Percentiles rank a stretch among this genome's conserved stretches.
Evolutionary conservation across 2,113 vertebrate species (phyloP).

Genomic region (Sturnus vulgaris): DNA sequence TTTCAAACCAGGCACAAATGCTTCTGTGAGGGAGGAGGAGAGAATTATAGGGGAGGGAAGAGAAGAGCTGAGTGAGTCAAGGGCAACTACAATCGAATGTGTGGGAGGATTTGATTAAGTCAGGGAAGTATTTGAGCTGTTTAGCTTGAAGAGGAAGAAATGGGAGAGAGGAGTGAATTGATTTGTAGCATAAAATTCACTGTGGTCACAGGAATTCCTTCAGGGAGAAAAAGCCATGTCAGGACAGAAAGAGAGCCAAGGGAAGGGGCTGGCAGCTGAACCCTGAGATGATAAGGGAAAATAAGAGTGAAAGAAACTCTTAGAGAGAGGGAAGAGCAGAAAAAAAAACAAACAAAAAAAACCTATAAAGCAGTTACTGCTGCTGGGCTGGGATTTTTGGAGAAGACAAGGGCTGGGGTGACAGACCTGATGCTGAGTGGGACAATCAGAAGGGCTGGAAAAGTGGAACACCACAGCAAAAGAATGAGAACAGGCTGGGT

Average conservation of each 20-base stretch:
- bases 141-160: neutral
- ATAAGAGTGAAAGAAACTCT: neutral
- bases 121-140: neutral
- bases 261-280: neutral
- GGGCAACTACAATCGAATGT: neutral
- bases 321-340: neutral
- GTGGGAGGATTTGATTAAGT: constrained; percentile 56
- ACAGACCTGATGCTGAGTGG: neutral
- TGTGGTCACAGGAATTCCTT: constrained; percentile 17
- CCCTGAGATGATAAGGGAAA: neutral
- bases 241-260: neutral
- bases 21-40: neutral
- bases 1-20: neutral
- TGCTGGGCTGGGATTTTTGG: neutral
- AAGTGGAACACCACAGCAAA: neutral
- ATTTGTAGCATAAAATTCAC: constrained; percentile 15
- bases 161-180: neutral
- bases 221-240: neutral
- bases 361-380: neutral
- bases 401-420: neutral
- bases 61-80: constrained; percentile 5
- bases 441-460: neutral
- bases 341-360: neutral
- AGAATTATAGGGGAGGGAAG: constrained; percentile 24
- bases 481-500: neutral